Percentiles rank a stretch among this genome's conserved stretches.
Conservation (phyloP, 2,797 vertebrate species). For the Natrix natrix region DNA sequence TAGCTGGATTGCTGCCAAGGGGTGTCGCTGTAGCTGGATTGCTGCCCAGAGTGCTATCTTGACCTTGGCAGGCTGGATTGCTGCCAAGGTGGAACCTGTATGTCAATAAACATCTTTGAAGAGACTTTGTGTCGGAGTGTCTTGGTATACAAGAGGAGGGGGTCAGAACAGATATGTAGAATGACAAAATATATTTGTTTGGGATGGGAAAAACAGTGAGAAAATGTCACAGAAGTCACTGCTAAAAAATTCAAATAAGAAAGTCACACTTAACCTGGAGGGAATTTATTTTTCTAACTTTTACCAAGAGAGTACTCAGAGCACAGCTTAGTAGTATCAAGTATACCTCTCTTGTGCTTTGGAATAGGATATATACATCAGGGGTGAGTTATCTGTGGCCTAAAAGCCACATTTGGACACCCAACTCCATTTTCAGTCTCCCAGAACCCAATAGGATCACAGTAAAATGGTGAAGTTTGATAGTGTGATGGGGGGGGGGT, state of each 20-base stretch:
- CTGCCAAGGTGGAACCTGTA: no score
- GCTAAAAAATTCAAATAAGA: constrained; percentile 1
- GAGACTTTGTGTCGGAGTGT: no score
- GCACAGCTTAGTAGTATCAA: neutral
- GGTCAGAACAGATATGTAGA: neutral
- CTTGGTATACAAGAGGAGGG: no score
- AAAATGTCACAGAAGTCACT: neutral
- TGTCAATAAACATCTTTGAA: no score
- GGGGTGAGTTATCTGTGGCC: neutral
- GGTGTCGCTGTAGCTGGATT: no score
- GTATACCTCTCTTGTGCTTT: neutral
- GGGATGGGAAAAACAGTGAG: neutral
- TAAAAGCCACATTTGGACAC: neutral
- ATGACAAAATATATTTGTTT: neutral
- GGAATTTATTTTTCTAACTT: constrained; percentile 27
- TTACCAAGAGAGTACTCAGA: neutral
- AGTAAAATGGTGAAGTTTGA: neutral
- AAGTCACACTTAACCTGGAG: neutral
- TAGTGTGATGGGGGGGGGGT: neutral
- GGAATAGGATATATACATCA: neutral
- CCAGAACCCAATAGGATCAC: neutral
- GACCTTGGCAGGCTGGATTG: no score
- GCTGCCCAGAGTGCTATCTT: no score
- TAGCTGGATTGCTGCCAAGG: no score
- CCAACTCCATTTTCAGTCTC: neutral